Base-by-base conservation (phyloP, 2,888 invertebrate species). In the Deroplatys truncata region DNA sequence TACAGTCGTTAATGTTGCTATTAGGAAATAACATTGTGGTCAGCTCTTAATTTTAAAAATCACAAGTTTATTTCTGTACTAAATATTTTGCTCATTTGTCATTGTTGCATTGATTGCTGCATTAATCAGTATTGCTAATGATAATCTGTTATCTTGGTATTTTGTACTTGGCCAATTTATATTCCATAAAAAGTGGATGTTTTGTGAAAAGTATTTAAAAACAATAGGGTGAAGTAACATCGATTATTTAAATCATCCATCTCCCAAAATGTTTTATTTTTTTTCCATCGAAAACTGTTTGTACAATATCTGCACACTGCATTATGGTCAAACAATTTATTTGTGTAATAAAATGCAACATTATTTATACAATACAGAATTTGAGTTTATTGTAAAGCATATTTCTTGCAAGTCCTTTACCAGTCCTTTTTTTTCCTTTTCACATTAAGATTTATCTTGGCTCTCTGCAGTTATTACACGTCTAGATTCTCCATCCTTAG, bases 301-400 rank as follows among this genome's bases (percentile, higher is more conserved):
- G 89, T 89, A 87, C 56, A 87, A 49, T 31, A 84, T 28, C 56
- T 87, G 85, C 89, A 89, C 88, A 89, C 31, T 89, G 89, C 87
- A 89, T 88, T 89, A 83, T 84, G 56, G 72, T 85, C 83, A 89
- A 72, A 88, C 72, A 89, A 87, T 90, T 90, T 90, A 90, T 90
- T 90, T 90, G 90, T 90, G 82, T 90, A 90, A 89, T 90, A 90
- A 90, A 90, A 85, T 89, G 84, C 85, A 72, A 88, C 56, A 88
- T 88, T 43, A 82, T 82, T 87, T 87, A 87, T 87, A 87, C 87
- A 13, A 25, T 49, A 49, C 3, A 72, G 16, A 72, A 25, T 20
- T 72, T 72, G 25, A 72, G 20, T 72, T 16, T 72, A 20, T 72
- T 72, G 20, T 43, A 43, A 10, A 13, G 43, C 43, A 43, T 13